These are phyloP conservation scores for Himalopsyche anomala DNA, from an alignment of 2,888 invertebrate genomes.

Conservation along the genomic window DNA sequence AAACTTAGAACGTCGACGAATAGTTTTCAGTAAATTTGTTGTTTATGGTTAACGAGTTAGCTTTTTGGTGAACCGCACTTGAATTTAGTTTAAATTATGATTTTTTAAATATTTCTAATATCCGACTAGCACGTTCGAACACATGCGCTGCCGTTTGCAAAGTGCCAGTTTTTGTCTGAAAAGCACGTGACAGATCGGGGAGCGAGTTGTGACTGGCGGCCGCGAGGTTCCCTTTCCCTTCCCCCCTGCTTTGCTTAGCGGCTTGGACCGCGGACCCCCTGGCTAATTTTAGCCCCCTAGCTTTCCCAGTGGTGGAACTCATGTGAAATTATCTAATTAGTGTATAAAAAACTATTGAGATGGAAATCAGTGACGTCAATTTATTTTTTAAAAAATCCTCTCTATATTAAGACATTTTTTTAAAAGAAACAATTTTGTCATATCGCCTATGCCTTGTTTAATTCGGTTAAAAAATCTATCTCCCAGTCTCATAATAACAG, in stretches of 20 bases:
- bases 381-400: too few relatives aligned
- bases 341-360: too few relatives aligned
- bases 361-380: too few relatives aligned
- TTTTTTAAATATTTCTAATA: neutral
- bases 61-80: neutral
- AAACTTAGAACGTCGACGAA: neutral
- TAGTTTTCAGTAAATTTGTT: neutral
- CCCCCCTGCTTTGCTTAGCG: constrained; percentile 65
- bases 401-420: too few relatives aligned
- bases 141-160: constrained; percentile 29
- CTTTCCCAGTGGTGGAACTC: constrained; percentile 69
- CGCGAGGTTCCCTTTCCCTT: constrained; percentile 13
- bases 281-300: constrained; percentile 79
- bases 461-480: too few relatives aligned
- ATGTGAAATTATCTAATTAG: neutral
- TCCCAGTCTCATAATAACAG: too few relatives aligned
- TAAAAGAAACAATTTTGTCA: too few relatives aligned
- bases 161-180: constrained; percentile 34
- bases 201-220: constrained; percentile 53
- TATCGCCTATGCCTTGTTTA: too few relatives aligned
- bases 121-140: neutral
- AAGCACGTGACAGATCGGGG: constrained; percentile 44
- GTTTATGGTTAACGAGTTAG: neutral
- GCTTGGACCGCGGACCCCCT: constrained; percentile 76
- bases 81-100: constrained; percentile 2